A percentile compares a stretch with the other conserved stretches of the same genome.
Conservation (phyloP, 1,140 invertebrate genomes). For the Achatina immaculata region DNA sequence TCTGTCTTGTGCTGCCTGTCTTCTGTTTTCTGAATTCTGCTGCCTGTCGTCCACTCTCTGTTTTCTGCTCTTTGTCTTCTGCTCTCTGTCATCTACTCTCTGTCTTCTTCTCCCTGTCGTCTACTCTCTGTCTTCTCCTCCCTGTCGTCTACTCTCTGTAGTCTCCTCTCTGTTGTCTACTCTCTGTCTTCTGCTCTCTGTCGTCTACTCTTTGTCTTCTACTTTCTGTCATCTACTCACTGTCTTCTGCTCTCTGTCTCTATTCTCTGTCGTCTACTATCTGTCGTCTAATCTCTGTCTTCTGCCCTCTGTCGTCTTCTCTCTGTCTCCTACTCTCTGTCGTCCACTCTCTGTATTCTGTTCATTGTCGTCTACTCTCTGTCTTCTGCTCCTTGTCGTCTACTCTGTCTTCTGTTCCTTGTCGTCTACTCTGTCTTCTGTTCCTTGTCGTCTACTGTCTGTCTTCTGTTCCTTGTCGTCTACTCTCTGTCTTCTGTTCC, state of each 20-base stretch:
- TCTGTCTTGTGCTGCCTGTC: not conserved
- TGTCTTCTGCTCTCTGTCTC: not conserved
- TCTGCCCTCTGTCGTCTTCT: not conserved
- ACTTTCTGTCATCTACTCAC: not conserved
- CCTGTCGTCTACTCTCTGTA: not conserved
- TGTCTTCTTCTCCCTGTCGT: not conserved
- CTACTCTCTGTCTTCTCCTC: not conserved
- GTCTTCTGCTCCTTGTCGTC: not conserved
- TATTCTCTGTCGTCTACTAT: not conserved
- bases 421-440: too few relatives aligned
- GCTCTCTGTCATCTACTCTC: not conserved
- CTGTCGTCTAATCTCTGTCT: not conserved
- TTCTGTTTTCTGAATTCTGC: not conserved
- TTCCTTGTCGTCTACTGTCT: too few relatives aligned
- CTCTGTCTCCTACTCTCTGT: not conserved
- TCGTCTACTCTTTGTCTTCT: not conserved
- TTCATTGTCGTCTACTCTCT: not conserved
- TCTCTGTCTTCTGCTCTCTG: not conserved
- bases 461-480: too few relatives aligned
- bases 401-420: not conserved
- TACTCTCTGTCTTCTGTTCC: too few relatives aligned
- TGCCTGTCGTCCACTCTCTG: not conserved
- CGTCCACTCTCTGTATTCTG: not conserved
- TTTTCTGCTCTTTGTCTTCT: not conserved
- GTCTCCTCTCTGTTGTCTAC: not conserved